A percentile compares a stretch with the other conserved stretches of the same genome.
Evolutionary conservation across 2,797 vertebrate genomes (phyloP).

Genomic region (Melanotaenia nigrans): DNA sequence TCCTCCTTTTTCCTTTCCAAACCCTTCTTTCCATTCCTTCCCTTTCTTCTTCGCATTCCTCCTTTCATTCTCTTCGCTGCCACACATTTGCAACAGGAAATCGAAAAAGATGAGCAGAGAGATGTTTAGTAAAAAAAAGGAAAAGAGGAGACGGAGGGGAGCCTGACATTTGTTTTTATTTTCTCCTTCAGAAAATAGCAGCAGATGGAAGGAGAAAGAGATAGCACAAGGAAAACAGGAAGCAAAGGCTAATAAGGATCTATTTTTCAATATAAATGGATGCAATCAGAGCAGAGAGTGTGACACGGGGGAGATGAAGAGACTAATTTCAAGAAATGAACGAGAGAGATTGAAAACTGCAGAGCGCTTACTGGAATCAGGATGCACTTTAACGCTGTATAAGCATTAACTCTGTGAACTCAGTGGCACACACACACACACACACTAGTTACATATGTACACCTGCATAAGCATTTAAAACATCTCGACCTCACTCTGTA

Average conservation of each 20-base stretch:
- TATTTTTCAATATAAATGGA: conserved; percentile 61
- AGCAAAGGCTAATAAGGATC: conserved; percentile 55
- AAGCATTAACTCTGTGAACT: conserved; percentile 32
- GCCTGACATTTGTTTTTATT: conserved; percentile 33
- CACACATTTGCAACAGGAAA: conserved; percentile 54
- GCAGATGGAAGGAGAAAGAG: conserved; percentile 11
- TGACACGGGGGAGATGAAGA: conserved; percentile 38
- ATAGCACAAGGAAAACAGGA: conserved; percentile 19
- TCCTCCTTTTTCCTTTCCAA: neutral
- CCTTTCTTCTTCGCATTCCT: conserved; percentile 6
- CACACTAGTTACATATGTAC: neutral
- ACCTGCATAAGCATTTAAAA: conserved; percentile 33
- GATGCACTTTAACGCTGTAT: conserved; percentile 43
- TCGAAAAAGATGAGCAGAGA: conserved; percentile 34
- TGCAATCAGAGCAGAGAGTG: conserved; percentile 60
- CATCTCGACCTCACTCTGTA: conserved; percentile 5
- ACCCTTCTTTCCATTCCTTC: conserved; percentile 1
- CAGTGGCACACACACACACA: neutral
- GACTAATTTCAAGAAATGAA: conserved; percentile 38
- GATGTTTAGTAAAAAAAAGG: conserved; percentile 14
- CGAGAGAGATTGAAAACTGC: conserved; percentile 34
- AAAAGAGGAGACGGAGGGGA: conserved; percentile 28
- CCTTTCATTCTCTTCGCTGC: neutral
- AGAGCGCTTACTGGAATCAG: conserved; percentile 36
- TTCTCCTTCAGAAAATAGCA: conserved; percentile 15